Percentiles rank a stretch among this genome's conserved stretches.
Conservation (phyloP, 2,113 vertebrate genomes). For the Cyanoliseus patagonus region DNA sequence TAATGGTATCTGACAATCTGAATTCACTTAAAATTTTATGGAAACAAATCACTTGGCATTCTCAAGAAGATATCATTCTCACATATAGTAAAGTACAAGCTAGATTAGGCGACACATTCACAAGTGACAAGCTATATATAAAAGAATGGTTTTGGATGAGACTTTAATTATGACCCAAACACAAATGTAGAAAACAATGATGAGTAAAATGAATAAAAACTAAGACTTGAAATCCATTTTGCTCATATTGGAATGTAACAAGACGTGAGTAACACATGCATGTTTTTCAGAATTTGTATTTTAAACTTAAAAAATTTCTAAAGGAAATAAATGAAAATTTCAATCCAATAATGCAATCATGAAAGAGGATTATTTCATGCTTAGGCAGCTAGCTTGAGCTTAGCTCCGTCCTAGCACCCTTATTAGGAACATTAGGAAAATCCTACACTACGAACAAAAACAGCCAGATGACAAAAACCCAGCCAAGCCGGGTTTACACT, state of each 20-base stretch:
- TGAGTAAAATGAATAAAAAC: background rate
- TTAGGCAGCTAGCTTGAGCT: background rate
- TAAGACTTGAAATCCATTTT: background rate
- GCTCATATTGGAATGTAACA: background rate
- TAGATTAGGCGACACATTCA: background rate
- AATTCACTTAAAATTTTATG: background rate
- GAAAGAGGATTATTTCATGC: background rate
- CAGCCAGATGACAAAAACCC: background rate
- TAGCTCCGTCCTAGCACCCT: background rate
- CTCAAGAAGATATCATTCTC: background rate
- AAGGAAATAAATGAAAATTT: background rate
- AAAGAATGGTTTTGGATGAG: rapidly evolving
- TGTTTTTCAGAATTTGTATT: background rate
- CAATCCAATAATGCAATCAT: background rate
- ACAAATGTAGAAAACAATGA: background rate
- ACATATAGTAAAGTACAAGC: background rate
- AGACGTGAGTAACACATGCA: background rate
- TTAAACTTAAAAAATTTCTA: background rate
- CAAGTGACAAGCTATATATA: background rate
- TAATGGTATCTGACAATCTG: background rate
- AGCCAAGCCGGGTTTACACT: rapidly evolving
- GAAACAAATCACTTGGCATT: background rate
- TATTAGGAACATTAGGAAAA: background rate
- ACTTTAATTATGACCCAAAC: background rate
- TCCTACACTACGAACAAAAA: background rate